Conservation (phyloP, 1,140 invertebrate genomes). For the Drosophila saltans region DNA sequence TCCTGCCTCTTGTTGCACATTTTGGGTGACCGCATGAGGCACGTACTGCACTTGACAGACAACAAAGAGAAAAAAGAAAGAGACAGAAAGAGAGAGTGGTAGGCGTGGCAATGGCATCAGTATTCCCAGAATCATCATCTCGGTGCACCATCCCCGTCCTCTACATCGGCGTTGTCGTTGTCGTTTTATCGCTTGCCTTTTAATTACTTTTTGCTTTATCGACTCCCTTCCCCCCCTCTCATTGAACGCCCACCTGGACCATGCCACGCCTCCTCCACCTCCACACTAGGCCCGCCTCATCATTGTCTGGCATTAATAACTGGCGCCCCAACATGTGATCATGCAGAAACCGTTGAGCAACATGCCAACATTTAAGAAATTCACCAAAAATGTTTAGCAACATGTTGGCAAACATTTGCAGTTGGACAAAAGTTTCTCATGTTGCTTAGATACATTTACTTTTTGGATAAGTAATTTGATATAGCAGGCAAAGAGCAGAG, state of each 20-base stretch:
- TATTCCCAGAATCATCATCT: conserved; percentile 16
- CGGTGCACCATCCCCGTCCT: conserved; percentile 22
- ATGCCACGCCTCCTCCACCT: conserved; percentile 44
- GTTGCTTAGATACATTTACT: neutral
- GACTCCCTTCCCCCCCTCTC: conserved; percentile 34
- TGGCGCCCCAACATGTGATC: conserved; percentile 52
- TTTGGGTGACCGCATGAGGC: conserved; percentile 59
- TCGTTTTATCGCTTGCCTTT: conserved; percentile 51
- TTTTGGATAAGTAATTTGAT: conserved; percentile 44
- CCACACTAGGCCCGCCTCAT: neutral
- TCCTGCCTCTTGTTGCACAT: conserved; percentile 42
- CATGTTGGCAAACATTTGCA: conserved; percentile 46
- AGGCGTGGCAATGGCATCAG: conserved; percentile 62
- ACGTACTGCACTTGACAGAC: conserved; percentile 75
- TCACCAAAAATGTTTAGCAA: conserved; percentile 30
- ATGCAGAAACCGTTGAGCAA: neutral
- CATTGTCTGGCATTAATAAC: neutral
- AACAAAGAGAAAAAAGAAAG: neutral
- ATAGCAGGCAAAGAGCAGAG: neutral
- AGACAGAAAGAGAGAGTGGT: conserved; percentile 2
- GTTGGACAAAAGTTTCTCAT: neutral
- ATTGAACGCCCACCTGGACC: conserved; percentile 53
- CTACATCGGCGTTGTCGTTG: conserved; percentile 22
- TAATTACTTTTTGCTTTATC: conserved; percentile 77
- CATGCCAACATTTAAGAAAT: conserved; percentile 7